Conservation (phyloP, 2,113 vertebrate species). For the Cygnus buccinator region DNA sequence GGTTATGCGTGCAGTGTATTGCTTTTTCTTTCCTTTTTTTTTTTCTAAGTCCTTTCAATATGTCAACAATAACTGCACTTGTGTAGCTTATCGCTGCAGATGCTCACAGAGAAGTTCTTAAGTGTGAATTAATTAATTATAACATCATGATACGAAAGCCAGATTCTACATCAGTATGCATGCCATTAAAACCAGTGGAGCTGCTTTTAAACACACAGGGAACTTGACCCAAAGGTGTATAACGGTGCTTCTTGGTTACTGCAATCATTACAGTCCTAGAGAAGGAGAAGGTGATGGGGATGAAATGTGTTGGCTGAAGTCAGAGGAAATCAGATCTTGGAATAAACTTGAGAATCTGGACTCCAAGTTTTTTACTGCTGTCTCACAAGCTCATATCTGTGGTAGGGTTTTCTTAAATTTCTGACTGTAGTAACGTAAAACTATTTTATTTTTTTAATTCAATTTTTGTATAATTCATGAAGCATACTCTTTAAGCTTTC, state of each 20-base stretch:
- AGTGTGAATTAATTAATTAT: conserved; percentile 40
- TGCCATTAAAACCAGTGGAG: background rate
- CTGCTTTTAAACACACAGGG: background rate
- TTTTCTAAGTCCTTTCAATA: background rate
- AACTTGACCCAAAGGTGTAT: background rate
- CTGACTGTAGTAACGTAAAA: background rate
- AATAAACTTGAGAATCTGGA: background rate
- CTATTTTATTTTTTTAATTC: background rate
- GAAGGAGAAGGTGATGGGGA: background rate
- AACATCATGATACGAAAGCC: background rate
- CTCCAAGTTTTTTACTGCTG: background rate
- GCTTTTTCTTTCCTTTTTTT: background rate
- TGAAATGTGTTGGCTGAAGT: background rate
- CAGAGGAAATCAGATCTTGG: background rate
- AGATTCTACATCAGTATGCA: conserved; percentile 7
- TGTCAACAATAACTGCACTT: background rate
- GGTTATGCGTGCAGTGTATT: background rate
- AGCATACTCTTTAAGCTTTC: background rate
- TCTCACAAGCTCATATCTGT: background rate
- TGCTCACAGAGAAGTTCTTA: background rate
- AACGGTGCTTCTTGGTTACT: background rate
- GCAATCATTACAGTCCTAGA: background rate
- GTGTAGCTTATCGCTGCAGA: background rate
- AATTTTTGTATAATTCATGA: background rate
- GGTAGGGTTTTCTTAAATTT: background rate